Evolutionary conservation across 2,888 invertebrate genomes (phyloP).

Genomic region (Desoria tigrina): DNA sequence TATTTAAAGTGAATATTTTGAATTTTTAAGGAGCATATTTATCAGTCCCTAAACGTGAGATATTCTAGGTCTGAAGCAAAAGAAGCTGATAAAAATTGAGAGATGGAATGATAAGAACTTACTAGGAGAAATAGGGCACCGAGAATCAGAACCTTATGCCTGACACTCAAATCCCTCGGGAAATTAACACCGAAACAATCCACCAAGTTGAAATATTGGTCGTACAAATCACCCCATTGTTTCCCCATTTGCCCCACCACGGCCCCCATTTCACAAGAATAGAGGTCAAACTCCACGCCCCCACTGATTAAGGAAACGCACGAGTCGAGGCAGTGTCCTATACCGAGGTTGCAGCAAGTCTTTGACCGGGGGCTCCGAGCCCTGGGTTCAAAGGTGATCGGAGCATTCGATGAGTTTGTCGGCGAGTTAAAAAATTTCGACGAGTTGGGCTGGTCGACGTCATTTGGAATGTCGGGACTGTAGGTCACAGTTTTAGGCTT

Average conservation of each 20-base stretch:
- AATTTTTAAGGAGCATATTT: no score
- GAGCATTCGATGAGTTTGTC: no score
- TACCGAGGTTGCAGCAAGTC: not conserved
- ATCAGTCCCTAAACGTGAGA: no score
- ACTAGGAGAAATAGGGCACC: conserved; percentile 38
- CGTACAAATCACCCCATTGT: conserved; percentile 34
- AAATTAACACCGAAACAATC: conserved; percentile 41
- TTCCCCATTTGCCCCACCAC: conserved; percentile 32
- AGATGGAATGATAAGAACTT: conserved; percentile 6
- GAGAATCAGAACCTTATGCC: conserved; percentile 40
- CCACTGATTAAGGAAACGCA: conserved; percentile 25
- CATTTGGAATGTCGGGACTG: no score
- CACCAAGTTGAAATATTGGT: conserved; percentile 21
- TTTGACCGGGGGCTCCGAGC: no score
- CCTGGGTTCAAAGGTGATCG: no score
- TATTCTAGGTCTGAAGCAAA: no score
- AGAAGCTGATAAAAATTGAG: no score
- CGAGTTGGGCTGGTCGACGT: no score
- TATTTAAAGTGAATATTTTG: no score
- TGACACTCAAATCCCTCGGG: conserved; percentile 40
- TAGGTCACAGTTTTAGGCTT: no score
- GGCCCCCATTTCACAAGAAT: conserved; percentile 28
- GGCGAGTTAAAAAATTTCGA: no score
- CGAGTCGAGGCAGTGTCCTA: conserved; percentile 3
- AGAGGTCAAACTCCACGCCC: conserved; percentile 40